Evolutionary conservation across 2,888 invertebrate genomes (phyloP).

Genomic region (Synergus japonicus): DNA sequence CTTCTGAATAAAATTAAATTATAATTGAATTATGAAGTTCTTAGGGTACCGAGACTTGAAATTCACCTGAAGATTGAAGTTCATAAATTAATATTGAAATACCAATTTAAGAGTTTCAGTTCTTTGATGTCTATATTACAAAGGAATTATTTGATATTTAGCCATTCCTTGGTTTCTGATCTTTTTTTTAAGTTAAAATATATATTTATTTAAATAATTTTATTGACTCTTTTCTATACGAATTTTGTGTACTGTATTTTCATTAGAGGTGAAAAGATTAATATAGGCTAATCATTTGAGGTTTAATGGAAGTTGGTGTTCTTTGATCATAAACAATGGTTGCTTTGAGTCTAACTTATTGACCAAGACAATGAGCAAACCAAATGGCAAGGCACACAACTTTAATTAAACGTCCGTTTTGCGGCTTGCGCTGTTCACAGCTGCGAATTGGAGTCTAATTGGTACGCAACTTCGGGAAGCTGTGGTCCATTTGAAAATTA

Average conservation of each 20-base stretch:
- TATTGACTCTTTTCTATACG: not conserved
- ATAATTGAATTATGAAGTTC: constrained; percentile 32
- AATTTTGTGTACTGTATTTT: not conserved
- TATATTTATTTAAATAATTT: not conserved
- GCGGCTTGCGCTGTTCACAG: constrained; percentile 57
- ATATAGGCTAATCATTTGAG: not conserved
- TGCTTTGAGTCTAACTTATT: constrained; percentile 34
- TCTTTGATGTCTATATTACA: not conserved
- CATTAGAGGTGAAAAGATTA: not conserved
- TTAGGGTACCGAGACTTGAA: constrained; percentile 3
- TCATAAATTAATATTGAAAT: constrained; percentile 24
- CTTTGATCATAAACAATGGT: constrained; percentile 16
- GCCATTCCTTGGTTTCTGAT: not conserved
- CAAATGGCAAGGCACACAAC: constrained; percentile 60
- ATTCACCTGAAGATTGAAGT: constrained; percentile 15
- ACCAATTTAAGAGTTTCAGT: not conserved
- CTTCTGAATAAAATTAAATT: constrained; percentile 30
- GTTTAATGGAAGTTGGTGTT: constrained; percentile 9
- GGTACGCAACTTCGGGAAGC: constrained; percentile 67
- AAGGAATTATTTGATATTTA: not conserved
- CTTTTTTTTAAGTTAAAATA: not conserved
- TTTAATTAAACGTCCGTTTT: constrained; percentile 69
- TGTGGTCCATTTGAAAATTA: constrained; percentile 63
- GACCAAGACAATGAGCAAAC: constrained; percentile 51
- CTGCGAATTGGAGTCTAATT: constrained; percentile 69